phyloP scores from a whole-genome alignment of 2,797 vertebrate genomes.

The Lophotriccus pileatus region DNA sequence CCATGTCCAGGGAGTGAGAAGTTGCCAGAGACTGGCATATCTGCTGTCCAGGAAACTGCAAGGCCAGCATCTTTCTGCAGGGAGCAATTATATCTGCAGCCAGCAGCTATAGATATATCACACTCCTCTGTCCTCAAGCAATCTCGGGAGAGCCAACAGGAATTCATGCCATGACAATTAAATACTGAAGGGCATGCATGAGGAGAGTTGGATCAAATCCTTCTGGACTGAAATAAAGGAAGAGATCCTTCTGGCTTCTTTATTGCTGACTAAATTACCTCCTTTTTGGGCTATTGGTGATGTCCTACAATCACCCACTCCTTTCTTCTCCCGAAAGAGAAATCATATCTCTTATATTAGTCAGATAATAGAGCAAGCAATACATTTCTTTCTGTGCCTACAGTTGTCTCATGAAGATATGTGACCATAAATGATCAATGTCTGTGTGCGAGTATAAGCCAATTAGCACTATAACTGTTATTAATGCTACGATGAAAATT shows the following conservation, averaged over 20 bases:
- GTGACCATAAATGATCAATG: not conserved
- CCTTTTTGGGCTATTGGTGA: not conserved
- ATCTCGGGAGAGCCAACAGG: not conserved
- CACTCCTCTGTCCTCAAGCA: not conserved
- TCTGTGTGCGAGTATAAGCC: not conserved
- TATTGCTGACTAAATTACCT: not conserved
- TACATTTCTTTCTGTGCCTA: not conserved
- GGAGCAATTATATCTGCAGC: not conserved
- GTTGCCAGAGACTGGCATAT: not conserved
- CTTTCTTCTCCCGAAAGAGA: not conserved
- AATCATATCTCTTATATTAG: not conserved
- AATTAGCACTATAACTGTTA: not conserved
- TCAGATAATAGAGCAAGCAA: not conserved
- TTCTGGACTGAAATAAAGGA: not conserved
- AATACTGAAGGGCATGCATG: not conserved
- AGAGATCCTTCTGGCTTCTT: not conserved
- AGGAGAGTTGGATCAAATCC: not conserved
- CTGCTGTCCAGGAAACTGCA: not conserved
- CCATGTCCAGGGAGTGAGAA: not conserved
- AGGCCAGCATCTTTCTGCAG: not conserved
- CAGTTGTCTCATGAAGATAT: not conserved
- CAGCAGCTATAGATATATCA: not conserved
- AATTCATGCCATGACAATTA: not conserved
- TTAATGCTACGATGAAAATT: not conserved
- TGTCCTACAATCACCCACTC: not conserved